phyloP scores from a whole-genome alignment of 2,113 vertebrate genomes.

The Crotalus tigris region DNA sequence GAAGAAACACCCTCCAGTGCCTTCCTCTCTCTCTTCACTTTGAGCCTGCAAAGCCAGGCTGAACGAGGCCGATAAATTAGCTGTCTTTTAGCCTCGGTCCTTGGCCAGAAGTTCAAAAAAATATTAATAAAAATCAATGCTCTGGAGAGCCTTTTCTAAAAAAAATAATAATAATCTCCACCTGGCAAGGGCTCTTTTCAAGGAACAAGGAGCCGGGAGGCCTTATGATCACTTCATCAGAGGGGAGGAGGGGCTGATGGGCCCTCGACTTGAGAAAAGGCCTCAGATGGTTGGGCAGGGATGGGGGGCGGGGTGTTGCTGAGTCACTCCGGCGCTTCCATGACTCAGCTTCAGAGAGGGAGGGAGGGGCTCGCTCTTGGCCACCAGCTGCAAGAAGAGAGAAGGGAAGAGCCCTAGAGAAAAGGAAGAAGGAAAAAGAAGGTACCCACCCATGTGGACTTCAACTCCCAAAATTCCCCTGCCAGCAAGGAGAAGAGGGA shows the following conservation, averaged over 20 bases:
- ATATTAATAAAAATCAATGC: conserved; percentile 12
- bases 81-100: background rate
- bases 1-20: background rate
- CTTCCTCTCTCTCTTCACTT: background rate
- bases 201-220: background rate
- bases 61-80: background rate
- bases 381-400: background rate
- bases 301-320: too few relatives aligned
- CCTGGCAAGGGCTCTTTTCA: accelerated
- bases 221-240: background rate
- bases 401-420: background rate
- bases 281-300: background rate
- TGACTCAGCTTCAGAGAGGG: background rate
- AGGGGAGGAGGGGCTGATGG: background rate
- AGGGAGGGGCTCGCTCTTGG: too few relatives aligned
- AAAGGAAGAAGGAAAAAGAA: background rate
- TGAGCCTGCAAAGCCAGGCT: background rate
- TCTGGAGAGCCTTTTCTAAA: conserved; percentile 36
- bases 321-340: background rate
- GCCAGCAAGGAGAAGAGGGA: too few relatives aligned
- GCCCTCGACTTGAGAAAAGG: background rate
- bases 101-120: conserved; percentile 25
- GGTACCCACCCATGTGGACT: too few relatives aligned
- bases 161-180: background rate
- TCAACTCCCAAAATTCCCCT: too few relatives aligned